A percentile compares a stretch with the other conserved stretches of the same genome.
Conservation (phyloP, 1,140 invertebrate species). For the Aphis gossypii region DNA sequence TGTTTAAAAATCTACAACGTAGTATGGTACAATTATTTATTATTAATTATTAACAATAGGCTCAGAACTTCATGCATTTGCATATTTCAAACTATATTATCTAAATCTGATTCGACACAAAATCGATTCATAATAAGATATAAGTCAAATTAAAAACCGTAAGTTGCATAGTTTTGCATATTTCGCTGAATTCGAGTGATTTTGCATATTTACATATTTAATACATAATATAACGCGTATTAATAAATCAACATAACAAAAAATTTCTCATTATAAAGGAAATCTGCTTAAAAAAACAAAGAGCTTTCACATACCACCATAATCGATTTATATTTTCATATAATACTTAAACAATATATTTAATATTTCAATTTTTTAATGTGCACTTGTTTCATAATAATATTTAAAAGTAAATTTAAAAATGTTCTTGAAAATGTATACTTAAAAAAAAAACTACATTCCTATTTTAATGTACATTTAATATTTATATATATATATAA, state of each 20-base stretch:
- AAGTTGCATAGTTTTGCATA: background rate
- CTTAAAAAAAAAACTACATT: too few species aligned
- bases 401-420: too few species aligned
- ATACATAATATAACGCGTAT: background rate
- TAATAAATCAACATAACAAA: background rate
- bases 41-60: background rate
- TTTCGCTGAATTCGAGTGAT: background rate
- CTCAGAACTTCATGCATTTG: background rate
- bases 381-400: too few species aligned
- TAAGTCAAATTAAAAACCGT: background rate
- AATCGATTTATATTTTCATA: too few species aligned
- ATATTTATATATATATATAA: too few species aligned
- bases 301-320: too few species aligned
- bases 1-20: background rate
- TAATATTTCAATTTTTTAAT: too few species aligned
- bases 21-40: too few species aligned
- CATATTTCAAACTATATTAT: background rate
- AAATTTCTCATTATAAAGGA: background rate
- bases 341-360: too few species aligned
- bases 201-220: background rate
- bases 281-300: background rate
- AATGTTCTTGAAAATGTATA: too few species aligned
- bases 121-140: background rate
- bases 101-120: background rate
- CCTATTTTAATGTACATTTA: too few species aligned